A percentile compares a stretch with the other conserved stretches of the same genome.
Evolutionary conservation across 1,140 invertebrate species (phyloP).

Genomic region (Globodera rostochiensis): DNA sequence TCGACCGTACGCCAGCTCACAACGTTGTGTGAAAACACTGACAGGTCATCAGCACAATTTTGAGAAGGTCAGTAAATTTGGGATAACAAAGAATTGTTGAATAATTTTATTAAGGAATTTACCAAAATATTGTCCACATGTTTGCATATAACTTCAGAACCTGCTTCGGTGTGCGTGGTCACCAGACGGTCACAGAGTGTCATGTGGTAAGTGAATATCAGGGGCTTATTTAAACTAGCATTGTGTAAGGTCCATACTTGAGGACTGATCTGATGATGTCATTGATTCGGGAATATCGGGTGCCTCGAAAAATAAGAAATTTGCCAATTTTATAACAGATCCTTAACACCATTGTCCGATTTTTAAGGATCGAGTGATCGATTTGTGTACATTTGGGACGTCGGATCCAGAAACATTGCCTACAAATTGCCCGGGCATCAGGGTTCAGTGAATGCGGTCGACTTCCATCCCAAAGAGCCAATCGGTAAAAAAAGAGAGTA

Average conservation of each 20-base stretch:
- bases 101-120: background rate
- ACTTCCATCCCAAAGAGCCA: constrained; percentile 92
- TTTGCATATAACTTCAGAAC: constrained; percentile 70
- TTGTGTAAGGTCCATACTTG: too few relatives aligned
- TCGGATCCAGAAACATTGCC: constrained; percentile 80
- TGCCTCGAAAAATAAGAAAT: too few relatives aligned
- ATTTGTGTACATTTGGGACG: constrained; percentile 96
- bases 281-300: too few relatives aligned
- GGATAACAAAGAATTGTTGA: background rate
- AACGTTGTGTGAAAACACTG: constrained; percentile 90
- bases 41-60: constrained; percentile 95
- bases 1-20: constrained; percentile 77
- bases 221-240: too few relatives aligned
- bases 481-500: constrained; percentile 72
- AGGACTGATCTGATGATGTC: too few relatives aligned
- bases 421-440: constrained; percentile 98
- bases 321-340: background rate
- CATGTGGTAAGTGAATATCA: constrained; percentile 72
- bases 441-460: constrained; percentile 92
- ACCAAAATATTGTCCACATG: constrained; percentile 33
- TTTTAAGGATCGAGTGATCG: constrained; percentile 78
- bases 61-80: constrained; percentile 72
- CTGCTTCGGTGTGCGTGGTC: constrained; percentile 86
- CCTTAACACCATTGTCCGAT: background rate
- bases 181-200: constrained; percentile 78